phyloP scores from a whole-genome alignment of 2,797 vertebrate genomes.

The Saxicola maurus region DNA sequence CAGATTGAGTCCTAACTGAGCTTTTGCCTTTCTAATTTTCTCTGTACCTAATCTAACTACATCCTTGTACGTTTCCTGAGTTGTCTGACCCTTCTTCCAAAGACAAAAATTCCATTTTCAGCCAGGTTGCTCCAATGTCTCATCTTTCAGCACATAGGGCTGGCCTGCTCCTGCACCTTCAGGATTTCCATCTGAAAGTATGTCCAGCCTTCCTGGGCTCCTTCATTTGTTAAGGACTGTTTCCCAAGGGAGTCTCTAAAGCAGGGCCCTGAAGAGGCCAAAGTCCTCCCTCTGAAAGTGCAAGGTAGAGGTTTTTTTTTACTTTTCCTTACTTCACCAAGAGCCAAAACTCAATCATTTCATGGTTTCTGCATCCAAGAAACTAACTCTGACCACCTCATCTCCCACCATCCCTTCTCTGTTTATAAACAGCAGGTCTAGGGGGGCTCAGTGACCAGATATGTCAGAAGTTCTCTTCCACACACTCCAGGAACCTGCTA shows the following conservation, averaged over 20 bases:
- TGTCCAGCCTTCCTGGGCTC: background rate
- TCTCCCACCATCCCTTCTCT: background rate
- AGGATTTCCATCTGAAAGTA: background rate
- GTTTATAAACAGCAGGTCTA: background rate
- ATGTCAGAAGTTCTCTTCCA: background rate
- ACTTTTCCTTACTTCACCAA: background rate
- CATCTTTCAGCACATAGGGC: background rate
- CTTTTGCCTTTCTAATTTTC: background rate
- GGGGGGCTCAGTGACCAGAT: background rate
- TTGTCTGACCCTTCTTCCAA: background rate
- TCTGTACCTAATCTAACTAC: accelerated
- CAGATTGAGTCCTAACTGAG: background rate
- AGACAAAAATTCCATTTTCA: background rate
- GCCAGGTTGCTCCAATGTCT: background rate
- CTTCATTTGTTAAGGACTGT: background rate
- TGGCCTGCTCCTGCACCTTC: too few relatives aligned
- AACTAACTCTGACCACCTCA: background rate
- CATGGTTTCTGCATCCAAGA: background rate
- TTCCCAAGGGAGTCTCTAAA: background rate
- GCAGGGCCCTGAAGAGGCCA: background rate
- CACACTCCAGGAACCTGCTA: background rate
- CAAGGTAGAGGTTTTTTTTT: background rate
- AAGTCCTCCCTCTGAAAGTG: background rate
- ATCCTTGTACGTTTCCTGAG: background rate
- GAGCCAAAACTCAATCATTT: accelerated